These are phyloP conservation scores for Gymnarchus niloticus DNA, from an alignment of 2,113 vertebrate genomes.

Conservation along the genomic window DNA sequence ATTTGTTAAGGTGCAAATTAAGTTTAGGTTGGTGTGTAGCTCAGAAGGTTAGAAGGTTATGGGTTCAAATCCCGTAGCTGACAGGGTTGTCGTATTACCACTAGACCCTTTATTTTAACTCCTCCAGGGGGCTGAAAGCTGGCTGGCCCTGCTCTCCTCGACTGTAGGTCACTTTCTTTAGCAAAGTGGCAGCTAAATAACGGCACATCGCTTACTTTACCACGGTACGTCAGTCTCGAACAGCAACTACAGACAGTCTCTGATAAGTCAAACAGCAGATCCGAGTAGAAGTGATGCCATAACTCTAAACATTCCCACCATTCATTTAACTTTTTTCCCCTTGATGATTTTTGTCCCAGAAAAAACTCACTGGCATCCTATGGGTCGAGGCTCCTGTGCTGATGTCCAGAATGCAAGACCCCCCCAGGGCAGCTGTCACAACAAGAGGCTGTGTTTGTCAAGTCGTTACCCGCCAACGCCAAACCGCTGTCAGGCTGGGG, in stretches of 20 bases:
- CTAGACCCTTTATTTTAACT: neutral
- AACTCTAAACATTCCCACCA: neutral
- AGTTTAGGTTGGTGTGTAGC: neutral
- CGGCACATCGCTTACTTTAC: neutral
- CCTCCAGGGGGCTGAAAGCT: too few relatives aligned
- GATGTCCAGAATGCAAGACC: neutral
- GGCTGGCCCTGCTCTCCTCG: too few relatives aligned
- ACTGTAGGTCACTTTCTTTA: neutral
- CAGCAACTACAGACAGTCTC: too few relatives aligned
- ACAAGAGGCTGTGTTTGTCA: constrained; percentile 1
- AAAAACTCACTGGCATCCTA: neutral
- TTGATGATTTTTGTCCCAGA: neutral
- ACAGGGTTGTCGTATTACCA: neutral
- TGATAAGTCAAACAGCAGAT: neutral
- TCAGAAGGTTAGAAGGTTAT: neutral
- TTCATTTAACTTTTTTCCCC: neutral
- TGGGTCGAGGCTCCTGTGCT: neutral
- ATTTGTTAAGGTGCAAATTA: too few relatives aligned
- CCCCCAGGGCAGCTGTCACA: neutral
- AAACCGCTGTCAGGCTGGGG: neutral
- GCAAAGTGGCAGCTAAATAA: too few relatives aligned
- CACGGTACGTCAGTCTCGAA: too few relatives aligned
- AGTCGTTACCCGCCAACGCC: neutral
- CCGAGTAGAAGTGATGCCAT: neutral
- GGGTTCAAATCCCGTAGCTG: neutral